Base-by-base conservation (phyloP, 2,113 vertebrate genomes). In the Cebidichthys violaceus region DNA sequence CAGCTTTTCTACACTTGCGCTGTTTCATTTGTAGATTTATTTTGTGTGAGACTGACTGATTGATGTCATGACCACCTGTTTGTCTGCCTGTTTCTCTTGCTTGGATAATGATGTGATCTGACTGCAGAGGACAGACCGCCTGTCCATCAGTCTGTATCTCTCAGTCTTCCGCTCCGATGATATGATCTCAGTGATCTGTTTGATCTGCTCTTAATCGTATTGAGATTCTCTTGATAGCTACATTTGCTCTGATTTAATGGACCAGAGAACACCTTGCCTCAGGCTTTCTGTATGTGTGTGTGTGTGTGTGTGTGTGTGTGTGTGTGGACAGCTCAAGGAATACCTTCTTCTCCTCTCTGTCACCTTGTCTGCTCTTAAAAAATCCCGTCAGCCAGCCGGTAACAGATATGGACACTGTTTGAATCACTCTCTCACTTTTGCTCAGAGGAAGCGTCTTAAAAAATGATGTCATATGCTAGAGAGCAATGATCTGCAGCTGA, bases 151-250 rank as follows among this genome's bases (percentile, higher is more conserved):
- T 39, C 47, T 57, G 41, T 15, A 10, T 74, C 85, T 29, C 66
- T 81, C 82, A 60, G 59, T 68, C 69, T 24, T 35, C 3, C 1
- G 3, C 60, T 59, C 37, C 35, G 17, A 64, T 61, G 57, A 70
- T 76, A 7, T 39, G 39, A 85, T 77, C 68, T 29, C 59, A 33
- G 57, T 37, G 13, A 65, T 68, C 35, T 60, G n/a, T 75, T 39
- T 69, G 70, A 87, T 82, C 77, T 77, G 79, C 68, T 80, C 33
- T 83, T 64, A 62, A 74, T 83, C 79, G 39, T 55, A 80, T 79
- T 81, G 84, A 81, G 73, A 70, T 85, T 82, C 50, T 79, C 67
- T 68, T 75, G 79, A 88, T 81, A 64, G 80, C 68, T 60, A 31
- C 84, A 75, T 85, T 9, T 75, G 75, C 75, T 59, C 43, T 64